Base-by-base conservation (phyloP, 2,797 vertebrate species). In the Hoplostethus atlanticus region DNA sequence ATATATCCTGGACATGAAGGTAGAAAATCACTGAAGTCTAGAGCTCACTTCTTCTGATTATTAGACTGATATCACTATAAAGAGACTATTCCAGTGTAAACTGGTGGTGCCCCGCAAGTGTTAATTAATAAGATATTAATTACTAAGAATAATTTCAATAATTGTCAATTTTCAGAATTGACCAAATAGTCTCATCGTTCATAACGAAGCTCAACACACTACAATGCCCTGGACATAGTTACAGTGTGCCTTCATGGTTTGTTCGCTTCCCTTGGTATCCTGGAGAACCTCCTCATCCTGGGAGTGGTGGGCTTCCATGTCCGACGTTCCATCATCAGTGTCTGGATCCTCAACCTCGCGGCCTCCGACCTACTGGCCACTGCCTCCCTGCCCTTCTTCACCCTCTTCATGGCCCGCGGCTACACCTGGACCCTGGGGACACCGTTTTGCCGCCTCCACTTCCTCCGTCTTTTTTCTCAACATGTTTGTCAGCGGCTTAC, bases 341-440 rank as follows among this genome's bases (percentile, higher is more conserved):
- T 92, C 48, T 94, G 93, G 93, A 92, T 94, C 62, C 83, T 94
- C 59, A 94, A 94, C 82, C 87, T 94, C 0, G 91, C 92, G 0
- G 79, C 77, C 1, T 93, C 93, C 1, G 92, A 94, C 77, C 38
- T 94, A 17, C 79, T 94, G 42, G 87, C 91, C 77, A 92, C 93
- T 0, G 6, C 77, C 3, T 85, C 68, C 1, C 76, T 94, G 52
- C 92, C 93, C 5, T 77, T 93, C 80, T 93, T 92, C 68, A 92
- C 91, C 6, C n/a, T 82, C 53, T 94, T 89, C 78, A 57, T 93
- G 77, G 90, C 93, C 25, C n/a, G 1, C 0, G 91, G 91, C 0
- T 0, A 50, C 34, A 91, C 86, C 63, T 94, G 93, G 93, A 89
- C 71, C 0, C 12, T 94, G 54, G 89, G 91, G 2, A 0, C 51